A percentile compares a stretch with the other conserved stretches of the same genome.
phyloP scores from a whole-genome alignment of 1,140 invertebrate genomes.

The Himalopsyche phryganea region DNA sequence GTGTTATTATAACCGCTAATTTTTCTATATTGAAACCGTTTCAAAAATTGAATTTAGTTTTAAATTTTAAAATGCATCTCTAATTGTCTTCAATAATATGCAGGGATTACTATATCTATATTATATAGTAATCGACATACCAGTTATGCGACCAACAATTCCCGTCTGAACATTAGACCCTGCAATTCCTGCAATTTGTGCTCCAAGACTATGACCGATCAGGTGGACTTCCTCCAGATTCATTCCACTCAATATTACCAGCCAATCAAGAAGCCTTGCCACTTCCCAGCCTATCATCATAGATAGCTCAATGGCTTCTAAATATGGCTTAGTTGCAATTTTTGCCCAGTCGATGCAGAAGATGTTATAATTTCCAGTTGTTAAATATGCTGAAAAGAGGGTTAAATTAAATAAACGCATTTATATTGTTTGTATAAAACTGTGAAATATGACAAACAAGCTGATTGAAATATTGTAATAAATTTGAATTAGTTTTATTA shows the following conservation, averaged over 20 bases:
- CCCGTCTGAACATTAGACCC: slow-evolving; percentile 15
- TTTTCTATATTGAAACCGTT: too few species aligned
- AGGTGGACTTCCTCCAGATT: slow-evolving; percentile 19
- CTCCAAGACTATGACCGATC: slow-evolving; percentile 29
- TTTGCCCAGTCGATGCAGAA: slow-evolving; percentile 28
- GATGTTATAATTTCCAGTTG: slow-evolving; percentile 10
- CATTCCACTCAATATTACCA: slow-evolving; percentile 13
- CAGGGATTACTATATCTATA: too few species aligned
- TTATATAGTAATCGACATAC: too few species aligned
- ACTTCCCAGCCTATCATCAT: slow-evolving; percentile 7
- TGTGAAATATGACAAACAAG: background rate
- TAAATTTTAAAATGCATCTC: too few species aligned
- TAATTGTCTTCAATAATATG: too few species aligned
- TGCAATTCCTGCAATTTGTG: slow-evolving; percentile 25
- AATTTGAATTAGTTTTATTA: background rate
- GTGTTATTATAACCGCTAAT: too few species aligned
- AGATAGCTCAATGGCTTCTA: slow-evolving; percentile 18
- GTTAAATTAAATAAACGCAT: background rate
- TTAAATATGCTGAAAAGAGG: slow-evolving; percentile 23
- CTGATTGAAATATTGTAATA: background rate
- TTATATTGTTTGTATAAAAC: too few species aligned
- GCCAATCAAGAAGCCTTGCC: slow-evolving; percentile 19
- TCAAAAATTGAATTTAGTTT: too few species aligned
- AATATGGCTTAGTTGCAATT: slow-evolving; percentile 13
- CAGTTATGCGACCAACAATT: slow-evolving; percentile 24